Base-by-base conservation (phyloP, 2,888 invertebrate species). In the Heliconius ismenius region DNA sequence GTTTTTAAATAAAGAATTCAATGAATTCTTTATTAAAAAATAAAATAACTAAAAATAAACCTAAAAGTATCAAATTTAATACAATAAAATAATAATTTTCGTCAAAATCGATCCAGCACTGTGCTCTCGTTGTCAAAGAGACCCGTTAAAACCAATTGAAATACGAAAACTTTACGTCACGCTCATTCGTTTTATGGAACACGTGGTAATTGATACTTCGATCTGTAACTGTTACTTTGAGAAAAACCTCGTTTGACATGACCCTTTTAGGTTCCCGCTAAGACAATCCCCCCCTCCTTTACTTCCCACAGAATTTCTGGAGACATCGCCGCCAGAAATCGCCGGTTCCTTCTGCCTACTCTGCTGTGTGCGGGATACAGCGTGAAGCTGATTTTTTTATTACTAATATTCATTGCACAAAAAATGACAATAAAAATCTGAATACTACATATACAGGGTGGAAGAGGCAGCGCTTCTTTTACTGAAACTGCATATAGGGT, bases 111-210 rank as follows among this genome's bases (percentile, higher is more conserved):
- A 18, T 58, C 49, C 26, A 39, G 43, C 43, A 15, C 32, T 75
- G 4, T 21, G 26, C 32, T 80, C 39, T 78, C 75, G 84, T 84
- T 85, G 84, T 84, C 86, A 85, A 81, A 67, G 69, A 74, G 81
- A 79, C 85, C 86, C 83, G 82, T 81, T 83, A 83, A 76, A 54
- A 81, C 80, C 89, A 90, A 89, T 90, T 89, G 87, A 80, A 81
- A 81, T 80, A 84, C 83, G 83, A 87, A 86, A 86, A 85, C 77
- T 83, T 84, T 82, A 84, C 83, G 89, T 84, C 83, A 90, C 90
- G 90, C 88, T 86, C 83, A 79, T 84, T 86, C 83, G 83, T 81
- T 86, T 84, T 85, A 81, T 87, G 79, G 85, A 79, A 78, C 86
- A 82, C 82, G 80, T 82, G 79, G 82, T 82, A 83, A 83, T 83